Conservation (phyloP, 1,140 invertebrate species). For the Scaptomyza montana region DNA sequence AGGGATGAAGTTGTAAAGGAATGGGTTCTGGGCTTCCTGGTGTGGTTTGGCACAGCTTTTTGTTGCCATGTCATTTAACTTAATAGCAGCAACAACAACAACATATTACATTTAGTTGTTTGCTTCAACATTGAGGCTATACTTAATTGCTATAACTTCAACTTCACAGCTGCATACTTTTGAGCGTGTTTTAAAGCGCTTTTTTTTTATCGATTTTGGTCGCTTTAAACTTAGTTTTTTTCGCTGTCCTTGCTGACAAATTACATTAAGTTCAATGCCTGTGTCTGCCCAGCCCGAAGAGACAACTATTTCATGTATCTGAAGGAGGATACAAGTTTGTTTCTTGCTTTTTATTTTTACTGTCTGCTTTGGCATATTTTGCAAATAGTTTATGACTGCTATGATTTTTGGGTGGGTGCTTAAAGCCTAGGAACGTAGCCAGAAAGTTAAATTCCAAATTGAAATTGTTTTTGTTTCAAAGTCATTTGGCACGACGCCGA, state of each 20-base stretch:
- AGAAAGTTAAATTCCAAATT: conserved; percentile 23
- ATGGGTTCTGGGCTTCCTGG: neutral
- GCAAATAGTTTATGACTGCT: conserved; percentile 57
- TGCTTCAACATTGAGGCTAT: conserved; percentile 33
- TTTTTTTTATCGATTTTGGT: conserved; percentile 45
- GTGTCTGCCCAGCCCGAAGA: conserved; percentile 21
- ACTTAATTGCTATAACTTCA: conserved; percentile 30
- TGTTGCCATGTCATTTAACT: conserved; percentile 36
- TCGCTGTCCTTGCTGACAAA: conserved; percentile 12
- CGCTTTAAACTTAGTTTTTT: conserved; percentile 16
- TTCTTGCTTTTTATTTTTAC: conserved; percentile 10
- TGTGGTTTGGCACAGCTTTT: conserved; percentile 17
- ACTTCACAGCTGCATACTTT: conserved; percentile 28
- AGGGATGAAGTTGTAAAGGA: conserved; percentile 16
- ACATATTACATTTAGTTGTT: conserved; percentile 60
- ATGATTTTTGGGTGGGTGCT: conserved; percentile 52
- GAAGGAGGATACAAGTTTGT: conserved; percentile 23
- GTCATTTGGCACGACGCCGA: conserved; percentile 58
- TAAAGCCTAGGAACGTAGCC: conserved; percentile 29
- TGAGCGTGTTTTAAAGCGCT: conserved; percentile 34
- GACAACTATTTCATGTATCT: conserved; percentile 50
- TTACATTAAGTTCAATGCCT: conserved; percentile 39
- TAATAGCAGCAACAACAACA: conserved; percentile 16
- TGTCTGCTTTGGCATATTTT: conserved; percentile 43
- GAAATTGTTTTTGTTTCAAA: conserved; percentile 54